These are phyloP conservation scores for Furcula furcula DNA, from an alignment of 2,888 invertebrate genomes.

Conservation along the genomic window DNA sequence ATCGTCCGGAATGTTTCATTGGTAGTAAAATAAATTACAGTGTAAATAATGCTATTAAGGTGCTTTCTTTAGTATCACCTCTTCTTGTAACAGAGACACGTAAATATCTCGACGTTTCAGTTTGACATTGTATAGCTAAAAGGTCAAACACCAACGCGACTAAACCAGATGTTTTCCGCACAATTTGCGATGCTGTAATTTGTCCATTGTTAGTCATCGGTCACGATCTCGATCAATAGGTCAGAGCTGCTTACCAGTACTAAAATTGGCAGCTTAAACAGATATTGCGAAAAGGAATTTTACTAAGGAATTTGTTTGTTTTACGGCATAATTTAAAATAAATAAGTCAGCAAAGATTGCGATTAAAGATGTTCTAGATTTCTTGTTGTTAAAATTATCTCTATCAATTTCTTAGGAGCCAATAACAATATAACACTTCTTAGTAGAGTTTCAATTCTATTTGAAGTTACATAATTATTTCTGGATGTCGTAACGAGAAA, in stretches of 20 bases:
- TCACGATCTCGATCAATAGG: constrained; percentile 67
- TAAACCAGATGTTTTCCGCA: constrained; percentile 52
- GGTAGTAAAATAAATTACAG: too few species aligned
- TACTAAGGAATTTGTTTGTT: constrained; percentile 24
- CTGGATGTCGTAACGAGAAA: constrained; percentile 37
- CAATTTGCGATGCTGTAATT: constrained; percentile 47
- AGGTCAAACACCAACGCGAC: constrained; percentile 44
- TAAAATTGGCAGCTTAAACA: constrained; percentile 35
- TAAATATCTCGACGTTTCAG: constrained; percentile 8
- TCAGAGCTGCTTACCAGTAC: constrained; percentile 45
- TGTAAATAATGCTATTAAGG: too few species aligned
- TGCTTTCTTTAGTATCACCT: too few species aligned
- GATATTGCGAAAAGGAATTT: constrained; percentile 23
- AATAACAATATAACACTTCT: neutral
- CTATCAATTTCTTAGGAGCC: neutral
- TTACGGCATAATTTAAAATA: constrained; percentile 15
- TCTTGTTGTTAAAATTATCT: constrained; percentile 2
- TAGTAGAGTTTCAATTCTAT: constrained; percentile 18
- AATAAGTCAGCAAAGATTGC: constrained; percentile 12
- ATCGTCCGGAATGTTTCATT: too few species aligned
- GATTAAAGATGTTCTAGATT: constrained; percentile 13
- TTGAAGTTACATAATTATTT: constrained; percentile 31
- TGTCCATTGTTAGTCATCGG: constrained; percentile 53
- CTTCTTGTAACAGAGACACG: too few species aligned
- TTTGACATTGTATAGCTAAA: constrained; percentile 49